Evolutionary conservation across 2,113 vertebrate species (phyloP).

Genomic region (Calidris pygmaea): DNA sequence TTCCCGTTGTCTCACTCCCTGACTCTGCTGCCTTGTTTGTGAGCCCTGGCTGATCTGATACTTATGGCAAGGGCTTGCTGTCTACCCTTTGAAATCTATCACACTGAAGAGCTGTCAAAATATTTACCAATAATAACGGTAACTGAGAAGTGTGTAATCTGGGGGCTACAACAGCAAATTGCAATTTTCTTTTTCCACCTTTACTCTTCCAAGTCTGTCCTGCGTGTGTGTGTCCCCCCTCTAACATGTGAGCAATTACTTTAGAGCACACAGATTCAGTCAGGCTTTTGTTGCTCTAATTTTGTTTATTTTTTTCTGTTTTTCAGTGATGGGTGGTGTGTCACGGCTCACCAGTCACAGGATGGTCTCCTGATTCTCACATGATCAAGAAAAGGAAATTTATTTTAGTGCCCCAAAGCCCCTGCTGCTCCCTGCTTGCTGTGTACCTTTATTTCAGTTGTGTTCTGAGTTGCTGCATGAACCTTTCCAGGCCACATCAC

Average conservation of each 20-base stretch:
- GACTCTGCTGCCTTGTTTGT: neutral
- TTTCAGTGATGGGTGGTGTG: neutral
- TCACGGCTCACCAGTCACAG: slow-evolving; percentile 10
- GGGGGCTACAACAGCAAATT: neutral
- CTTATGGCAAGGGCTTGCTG: neutral
- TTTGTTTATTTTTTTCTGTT: neutral
- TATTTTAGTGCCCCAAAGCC: neutral
- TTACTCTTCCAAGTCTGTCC: neutral
- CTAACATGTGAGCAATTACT: neutral
- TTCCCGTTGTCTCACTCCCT: neutral
- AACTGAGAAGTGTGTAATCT: neutral
- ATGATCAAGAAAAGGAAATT: slow-evolving; percentile 24
- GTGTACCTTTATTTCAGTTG: neutral
- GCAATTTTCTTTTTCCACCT: neutral
- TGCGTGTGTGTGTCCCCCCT: neutral
- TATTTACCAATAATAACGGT: neutral
- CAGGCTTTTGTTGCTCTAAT: neutral
- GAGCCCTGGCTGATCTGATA: neutral
- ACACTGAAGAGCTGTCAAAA: neutral
- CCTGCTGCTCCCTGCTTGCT: neutral
- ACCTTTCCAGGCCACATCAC: neutral
- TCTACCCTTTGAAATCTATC: neutral
- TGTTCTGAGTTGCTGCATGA: neutral
- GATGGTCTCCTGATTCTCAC: slow-evolving; percentile 34
- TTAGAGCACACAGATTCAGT: neutral